Conservation (phyloP, 2,113 vertebrate species). For the Ictalurus punctatus region DNA sequence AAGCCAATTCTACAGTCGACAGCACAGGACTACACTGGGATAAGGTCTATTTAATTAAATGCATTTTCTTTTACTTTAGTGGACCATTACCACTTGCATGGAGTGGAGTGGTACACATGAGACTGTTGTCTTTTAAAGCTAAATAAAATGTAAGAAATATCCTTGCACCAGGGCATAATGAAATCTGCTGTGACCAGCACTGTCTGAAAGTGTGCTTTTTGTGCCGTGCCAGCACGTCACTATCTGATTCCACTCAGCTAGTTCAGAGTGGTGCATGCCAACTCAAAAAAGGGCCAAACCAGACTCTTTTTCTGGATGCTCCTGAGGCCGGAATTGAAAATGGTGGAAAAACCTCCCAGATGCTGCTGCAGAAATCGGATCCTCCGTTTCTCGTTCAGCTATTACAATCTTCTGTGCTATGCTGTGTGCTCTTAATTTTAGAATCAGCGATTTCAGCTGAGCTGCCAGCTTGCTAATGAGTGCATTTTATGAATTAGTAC, state of each 20-base stretch:
- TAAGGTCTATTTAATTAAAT: neutral
- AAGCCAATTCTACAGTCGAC: neutral
- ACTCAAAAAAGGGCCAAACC: neutral
- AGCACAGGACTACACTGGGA: neutral
- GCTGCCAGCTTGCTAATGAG: neutral
- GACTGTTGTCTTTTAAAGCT: neutral
- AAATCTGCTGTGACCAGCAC: neutral
- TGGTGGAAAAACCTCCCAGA: neutral
- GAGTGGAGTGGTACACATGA: neutral
- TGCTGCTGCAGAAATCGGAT: neutral
- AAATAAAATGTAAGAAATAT: neutral
- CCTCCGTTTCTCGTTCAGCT: neutral
- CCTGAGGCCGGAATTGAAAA: neutral
- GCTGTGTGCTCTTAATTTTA: neutral
- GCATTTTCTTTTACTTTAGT: neutral
- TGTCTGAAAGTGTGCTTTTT: neutral
- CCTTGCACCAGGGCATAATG: neutral
- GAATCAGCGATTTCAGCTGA: neutral
- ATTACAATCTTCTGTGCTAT: neutral
- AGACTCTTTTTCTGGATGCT: neutral
- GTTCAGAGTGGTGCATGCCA: neutral
- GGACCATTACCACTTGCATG: neutral
- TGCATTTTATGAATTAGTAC: too few relatives aligned
- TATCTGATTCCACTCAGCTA: neutral
- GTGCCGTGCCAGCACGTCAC: neutral